phyloP scores from a whole-genome alignment of 92 coral and sea anemone genomes.

The Plumapathes pennacea region DNA sequence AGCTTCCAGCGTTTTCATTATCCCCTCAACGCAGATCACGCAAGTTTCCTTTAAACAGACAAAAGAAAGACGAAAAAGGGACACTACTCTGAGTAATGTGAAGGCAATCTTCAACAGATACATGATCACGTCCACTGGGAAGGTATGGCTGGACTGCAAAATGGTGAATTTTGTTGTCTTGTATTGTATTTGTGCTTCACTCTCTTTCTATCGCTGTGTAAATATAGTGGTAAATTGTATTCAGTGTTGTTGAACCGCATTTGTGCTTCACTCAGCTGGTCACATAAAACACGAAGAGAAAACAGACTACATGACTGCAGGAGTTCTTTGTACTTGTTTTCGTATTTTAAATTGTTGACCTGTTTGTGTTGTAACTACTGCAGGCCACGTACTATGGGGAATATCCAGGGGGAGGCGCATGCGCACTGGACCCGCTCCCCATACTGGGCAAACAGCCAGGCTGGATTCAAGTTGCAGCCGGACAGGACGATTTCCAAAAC shows the following conservation, averaged over 20 bases:
- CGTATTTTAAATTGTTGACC: no score
- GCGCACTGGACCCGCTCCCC: slow-evolving; percentile 66
- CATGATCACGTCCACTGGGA: slow-evolving; percentile 48
- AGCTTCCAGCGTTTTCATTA: no score
- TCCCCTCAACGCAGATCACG: neutral
- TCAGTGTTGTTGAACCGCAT: no score
- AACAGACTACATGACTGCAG: no score
- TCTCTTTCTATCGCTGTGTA: no score
- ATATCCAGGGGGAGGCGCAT: slow-evolving; percentile 60
- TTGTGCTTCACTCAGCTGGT: no score
- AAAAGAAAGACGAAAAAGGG: slow-evolving; percentile 13
- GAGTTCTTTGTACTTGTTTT: no score
- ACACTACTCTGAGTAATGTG: slow-evolving; percentile 60
- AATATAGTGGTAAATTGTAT: no score
- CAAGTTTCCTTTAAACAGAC: neutral
- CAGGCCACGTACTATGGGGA: slow-evolving; percentile 77
- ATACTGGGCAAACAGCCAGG: slow-evolving; percentile 52
- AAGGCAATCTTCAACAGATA: slow-evolving; percentile 64
- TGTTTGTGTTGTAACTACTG: neutral
- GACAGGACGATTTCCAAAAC: slow-evolving; percentile 60
- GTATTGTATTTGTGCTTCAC: no score
- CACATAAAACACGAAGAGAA: no score
- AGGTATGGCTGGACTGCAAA: slow-evolving; percentile 18
- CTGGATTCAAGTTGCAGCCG: slow-evolving; percentile 59
- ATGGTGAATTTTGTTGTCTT: neutral